Conservation (phyloP, 2,113 vertebrate genomes). For the Uria lomvia region DNA sequence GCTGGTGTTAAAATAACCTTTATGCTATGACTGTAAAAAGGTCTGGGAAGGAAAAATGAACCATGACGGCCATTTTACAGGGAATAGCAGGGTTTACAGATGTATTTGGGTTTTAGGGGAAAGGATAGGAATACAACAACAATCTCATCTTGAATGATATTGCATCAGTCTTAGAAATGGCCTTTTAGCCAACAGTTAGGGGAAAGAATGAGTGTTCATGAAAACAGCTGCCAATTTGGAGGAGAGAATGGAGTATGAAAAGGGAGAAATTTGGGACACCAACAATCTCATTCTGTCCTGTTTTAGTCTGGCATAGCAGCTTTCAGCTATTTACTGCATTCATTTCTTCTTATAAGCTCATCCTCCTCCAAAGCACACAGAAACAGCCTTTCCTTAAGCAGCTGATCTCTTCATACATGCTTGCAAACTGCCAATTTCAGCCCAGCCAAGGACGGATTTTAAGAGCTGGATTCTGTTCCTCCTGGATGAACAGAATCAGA, state of each 20-base stretch:
- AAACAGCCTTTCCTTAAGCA: conserved; percentile 6
- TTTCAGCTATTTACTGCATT: conserved; percentile 18
- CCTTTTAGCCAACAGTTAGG: background rate
- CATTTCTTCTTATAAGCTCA: background rate
- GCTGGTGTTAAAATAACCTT: background rate
- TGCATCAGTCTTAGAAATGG: conserved; percentile 10
- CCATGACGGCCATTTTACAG: background rate
- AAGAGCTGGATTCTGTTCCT: conserved; percentile 9
- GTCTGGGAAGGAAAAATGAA: background rate
- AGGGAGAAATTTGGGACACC: background rate
- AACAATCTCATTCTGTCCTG: background rate
- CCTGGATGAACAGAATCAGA: conserved; percentile 15
- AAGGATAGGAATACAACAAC: background rate
- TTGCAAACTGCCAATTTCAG: conserved; percentile 1
- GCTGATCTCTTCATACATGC: background rate
- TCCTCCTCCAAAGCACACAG: background rate
- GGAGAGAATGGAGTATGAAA: background rate
- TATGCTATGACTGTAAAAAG: background rate
- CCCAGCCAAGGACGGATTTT: background rate
- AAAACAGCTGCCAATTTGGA: conserved; percentile 1
- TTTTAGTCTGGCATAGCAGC: background rate
- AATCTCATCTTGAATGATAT: conserved; percentile 16
- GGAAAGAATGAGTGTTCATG: background rate
- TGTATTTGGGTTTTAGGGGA: background rate
- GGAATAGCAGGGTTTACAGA: background rate